Conservation (phyloP, 2,113 vertebrate genomes). For the Probosciger aterrimus region DNA sequence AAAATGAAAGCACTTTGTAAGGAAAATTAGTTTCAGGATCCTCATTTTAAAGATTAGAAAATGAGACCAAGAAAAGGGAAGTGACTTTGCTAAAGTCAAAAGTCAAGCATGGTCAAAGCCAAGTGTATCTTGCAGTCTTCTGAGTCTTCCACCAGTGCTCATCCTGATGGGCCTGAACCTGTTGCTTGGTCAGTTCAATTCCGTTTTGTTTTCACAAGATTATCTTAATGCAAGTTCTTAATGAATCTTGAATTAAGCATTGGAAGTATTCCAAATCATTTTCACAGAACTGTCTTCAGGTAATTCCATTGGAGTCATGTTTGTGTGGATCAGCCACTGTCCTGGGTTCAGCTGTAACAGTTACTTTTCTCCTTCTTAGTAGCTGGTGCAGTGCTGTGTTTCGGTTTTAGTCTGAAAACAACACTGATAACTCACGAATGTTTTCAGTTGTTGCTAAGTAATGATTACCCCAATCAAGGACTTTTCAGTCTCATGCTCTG, state of each 20-base stretch:
- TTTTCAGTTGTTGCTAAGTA: no score
- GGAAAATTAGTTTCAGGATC: background rate
- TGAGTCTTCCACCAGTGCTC: background rate
- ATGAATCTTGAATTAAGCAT: background rate
- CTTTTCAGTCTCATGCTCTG: no score
- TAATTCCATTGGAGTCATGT: background rate
- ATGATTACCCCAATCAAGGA: no score
- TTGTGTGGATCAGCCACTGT: background rate
- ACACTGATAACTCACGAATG: no score
- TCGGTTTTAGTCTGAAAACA: no score
- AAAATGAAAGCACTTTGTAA: background rate
- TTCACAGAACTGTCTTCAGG: background rate
- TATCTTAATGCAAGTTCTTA: background rate
- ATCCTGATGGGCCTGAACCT: background rate
- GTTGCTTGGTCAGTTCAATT: background rate
- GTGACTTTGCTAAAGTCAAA: background rate
- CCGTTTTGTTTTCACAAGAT: background rate
- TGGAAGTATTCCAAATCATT: fast-evolving
- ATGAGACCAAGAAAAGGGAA: background rate
- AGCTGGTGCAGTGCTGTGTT: no score
- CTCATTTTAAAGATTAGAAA: background rate
- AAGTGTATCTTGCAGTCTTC: background rate
- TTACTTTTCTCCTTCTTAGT: no score
- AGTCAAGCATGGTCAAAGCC: background rate
- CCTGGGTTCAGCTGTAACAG: no score